Conservation (phyloP, 2,888 invertebrate genomes). For the Drosophila fungiperda region DNA sequence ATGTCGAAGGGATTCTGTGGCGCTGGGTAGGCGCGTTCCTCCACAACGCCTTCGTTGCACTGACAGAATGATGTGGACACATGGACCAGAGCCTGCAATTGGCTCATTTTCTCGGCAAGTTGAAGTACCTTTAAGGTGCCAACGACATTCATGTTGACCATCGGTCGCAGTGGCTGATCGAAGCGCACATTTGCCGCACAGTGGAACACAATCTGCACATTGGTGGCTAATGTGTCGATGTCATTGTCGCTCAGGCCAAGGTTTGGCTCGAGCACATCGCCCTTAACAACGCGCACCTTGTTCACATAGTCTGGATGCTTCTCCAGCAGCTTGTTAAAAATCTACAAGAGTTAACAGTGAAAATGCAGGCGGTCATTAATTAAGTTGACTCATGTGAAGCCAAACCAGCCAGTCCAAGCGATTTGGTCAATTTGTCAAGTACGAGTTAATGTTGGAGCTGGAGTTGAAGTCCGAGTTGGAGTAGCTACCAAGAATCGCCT, state of each 20-base stretch:
- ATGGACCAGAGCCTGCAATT: slow-evolving; percentile 91
- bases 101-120: slow-evolving; percentile 90
- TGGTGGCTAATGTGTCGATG: slow-evolving; percentile 86
- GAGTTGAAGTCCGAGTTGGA: slow-evolving; percentile 14
- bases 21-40: slow-evolving; percentile 92
- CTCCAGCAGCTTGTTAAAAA: slow-evolving; percentile 86
- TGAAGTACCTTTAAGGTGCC: slow-evolving; percentile 92
- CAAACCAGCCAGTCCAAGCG: slow-evolving; percentile 3
- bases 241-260: slow-evolving; percentile 88
- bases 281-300: slow-evolving; percentile 89
- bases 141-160: slow-evolving; percentile 93
- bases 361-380: slow-evolving; percentile 29
- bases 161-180: slow-evolving; percentile 93
- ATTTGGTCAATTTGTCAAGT: slow-evolving; percentile 2
- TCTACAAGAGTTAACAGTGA: slow-evolving; percentile 82
- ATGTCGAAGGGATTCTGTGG: slow-evolving; percentile 88
- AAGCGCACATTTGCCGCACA: slow-evolving; percentile 95
- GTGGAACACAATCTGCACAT: slow-evolving; percentile 91
- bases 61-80: slow-evolving; percentile 97
- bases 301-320: slow-evolving; percentile 86
- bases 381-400: slow-evolving; percentile 24
- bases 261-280: slow-evolving; percentile 88
- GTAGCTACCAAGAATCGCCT: slow-evolving; percentile 47
- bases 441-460: slow-evolving; percentile 1
- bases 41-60: slow-evolving; percentile 91